Conservation (phyloP, 2,888 invertebrate genomes). For the Harpalus rubripes region DNA sequence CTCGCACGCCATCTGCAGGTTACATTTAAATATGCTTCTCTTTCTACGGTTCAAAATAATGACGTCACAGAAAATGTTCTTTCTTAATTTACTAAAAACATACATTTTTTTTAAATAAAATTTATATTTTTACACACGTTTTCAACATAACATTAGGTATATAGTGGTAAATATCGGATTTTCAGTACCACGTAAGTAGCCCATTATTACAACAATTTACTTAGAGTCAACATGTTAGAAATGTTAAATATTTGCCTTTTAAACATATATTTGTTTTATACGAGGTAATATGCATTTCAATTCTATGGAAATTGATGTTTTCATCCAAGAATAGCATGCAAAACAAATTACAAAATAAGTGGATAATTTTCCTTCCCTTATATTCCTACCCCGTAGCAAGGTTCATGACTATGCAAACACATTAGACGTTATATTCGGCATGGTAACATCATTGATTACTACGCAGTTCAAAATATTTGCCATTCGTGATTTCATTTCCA, state of each 20-base stretch:
- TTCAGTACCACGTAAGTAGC: too few species aligned
- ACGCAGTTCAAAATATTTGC: constrained; percentile 34
- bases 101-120: too few species aligned
- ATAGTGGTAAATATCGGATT: too few species aligned
- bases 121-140: too few species aligned
- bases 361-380: constrained; percentile 11
- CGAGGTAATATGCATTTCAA: background rate
- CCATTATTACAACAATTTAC: too few species aligned
- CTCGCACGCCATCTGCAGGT: too few species aligned
- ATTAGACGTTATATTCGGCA: constrained; percentile 24
- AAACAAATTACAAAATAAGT: constrained; percentile 25
- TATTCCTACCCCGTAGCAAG: background rate
- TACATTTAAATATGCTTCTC: too few species aligned
- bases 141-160: too few species aligned
- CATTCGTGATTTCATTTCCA: constrained; percentile 52
- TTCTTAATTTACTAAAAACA: too few species aligned
- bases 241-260: background rate
- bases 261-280: background rate
- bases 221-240: background rate
- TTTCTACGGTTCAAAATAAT: too few species aligned
- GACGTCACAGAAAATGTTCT: too few species aligned
- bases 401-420: constrained; percentile 27
- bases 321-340: background rate
- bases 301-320: background rate
- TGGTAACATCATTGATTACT: constrained; percentile 50